Evolutionary conservation across 1,140 invertebrate species (phyloP).

Genomic region (Pseudomyrmex flavicornis): DNA sequence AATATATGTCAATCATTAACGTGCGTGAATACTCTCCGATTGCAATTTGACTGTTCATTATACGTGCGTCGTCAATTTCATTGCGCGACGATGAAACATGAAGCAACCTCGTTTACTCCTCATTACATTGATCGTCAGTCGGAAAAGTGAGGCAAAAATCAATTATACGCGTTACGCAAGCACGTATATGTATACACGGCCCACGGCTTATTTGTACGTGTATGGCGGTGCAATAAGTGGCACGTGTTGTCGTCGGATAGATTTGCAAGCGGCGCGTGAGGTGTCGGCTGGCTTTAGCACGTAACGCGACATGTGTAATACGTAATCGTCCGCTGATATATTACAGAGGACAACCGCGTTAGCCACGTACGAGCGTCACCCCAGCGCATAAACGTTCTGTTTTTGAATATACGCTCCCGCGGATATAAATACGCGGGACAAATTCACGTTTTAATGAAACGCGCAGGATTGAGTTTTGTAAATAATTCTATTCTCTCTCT

Average conservation of each 20-base stretch:
- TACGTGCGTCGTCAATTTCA: background rate
- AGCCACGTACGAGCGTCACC: constrained; percentile 37
- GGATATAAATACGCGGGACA: constrained; percentile 25
- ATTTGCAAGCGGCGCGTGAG: constrained; percentile 78
- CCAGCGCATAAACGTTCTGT: background rate
- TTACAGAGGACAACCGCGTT: constrained; percentile 70
- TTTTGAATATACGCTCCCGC: constrained; percentile 22
- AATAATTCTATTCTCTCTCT: background rate
- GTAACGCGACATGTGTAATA: constrained; percentile 76
- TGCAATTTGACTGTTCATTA: constrained; percentile 36
- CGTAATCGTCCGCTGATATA: constrained; percentile 77
- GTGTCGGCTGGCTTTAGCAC: constrained; percentile 77
- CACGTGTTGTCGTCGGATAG: constrained; percentile 79
- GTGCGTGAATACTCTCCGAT: constrained; percentile 19
- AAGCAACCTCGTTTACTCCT: constrained; percentile 53
- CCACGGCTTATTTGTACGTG: constrained; percentile 47
- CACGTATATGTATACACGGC: constrained; percentile 6
- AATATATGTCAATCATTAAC: constrained; percentile 3
- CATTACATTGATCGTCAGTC: constrained; percentile 48
- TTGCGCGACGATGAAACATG: constrained; percentile 36
- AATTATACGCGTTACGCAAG: constrained; percentile 61
- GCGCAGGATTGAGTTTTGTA: too few relatives aligned
- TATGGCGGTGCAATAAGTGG: constrained; percentile 75
- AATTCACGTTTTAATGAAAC: constrained; percentile 25
- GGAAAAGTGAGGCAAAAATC: constrained; percentile 51